A percentile compares a stretch with the other conserved stretches of the same genome.
These are phyloP conservation scores for Enteromius fasciolatus DNA, from an alignment of 2,797 vertebrate species.

Conservation along the genomic window DNA sequence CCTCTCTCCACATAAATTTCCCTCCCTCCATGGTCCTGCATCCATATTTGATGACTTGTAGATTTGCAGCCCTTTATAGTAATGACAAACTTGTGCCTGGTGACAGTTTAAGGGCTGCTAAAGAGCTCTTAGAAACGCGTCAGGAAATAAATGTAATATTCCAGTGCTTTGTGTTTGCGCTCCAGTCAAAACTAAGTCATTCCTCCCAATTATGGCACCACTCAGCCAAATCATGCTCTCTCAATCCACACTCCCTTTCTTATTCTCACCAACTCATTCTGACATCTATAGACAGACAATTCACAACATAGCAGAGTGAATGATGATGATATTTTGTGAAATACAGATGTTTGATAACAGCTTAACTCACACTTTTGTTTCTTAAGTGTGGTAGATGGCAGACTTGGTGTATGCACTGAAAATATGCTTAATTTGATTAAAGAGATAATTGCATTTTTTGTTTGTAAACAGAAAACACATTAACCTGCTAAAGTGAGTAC, in stretches of 20 bases:
- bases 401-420: not conserved
- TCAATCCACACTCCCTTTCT: conserved; percentile 39
- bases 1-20: conserved; percentile 40
- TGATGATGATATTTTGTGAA: not conserved
- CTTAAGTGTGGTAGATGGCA: conserved; percentile 1
- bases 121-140: conserved; percentile 87
- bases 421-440: conserved; percentile 29
- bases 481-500: conserved; percentile 49
- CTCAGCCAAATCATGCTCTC: conserved; percentile 63
- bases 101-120: conserved; percentile 93
- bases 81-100: conserved; percentile 86
- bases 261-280: conserved; percentile 13
- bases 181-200: conserved; percentile 84
- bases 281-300: not conserved
- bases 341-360: conserved; percentile 3
- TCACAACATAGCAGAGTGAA: conserved; percentile 16
- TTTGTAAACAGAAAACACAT: conserved; percentile 46
- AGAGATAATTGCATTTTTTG: conserved; percentile 35
- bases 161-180: conserved; percentile 86
- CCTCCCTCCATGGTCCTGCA: conserved; percentile 71
- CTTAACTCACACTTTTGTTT: conserved; percentile 7
- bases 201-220: conserved; percentile 83
- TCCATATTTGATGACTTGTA: conserved; percentile 91
- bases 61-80: conserved; percentile 84
- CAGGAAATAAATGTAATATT: conserved; percentile 89